Evolutionary conservation across 2,113 vertebrate genomes (phyloP).

Genomic region (Grallaria varia): DNA sequence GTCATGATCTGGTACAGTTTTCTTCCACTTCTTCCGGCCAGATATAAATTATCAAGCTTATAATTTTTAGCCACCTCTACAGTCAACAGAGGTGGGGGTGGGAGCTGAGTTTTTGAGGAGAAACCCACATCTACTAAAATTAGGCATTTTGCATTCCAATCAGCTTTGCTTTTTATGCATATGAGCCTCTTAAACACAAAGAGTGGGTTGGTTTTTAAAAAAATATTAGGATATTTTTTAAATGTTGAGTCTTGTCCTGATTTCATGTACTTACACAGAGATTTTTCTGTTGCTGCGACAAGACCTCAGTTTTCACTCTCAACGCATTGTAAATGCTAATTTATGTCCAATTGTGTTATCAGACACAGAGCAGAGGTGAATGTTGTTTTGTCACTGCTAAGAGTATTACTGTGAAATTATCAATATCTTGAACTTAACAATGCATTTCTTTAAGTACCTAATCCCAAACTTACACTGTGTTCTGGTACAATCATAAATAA

Average conservation of each 20-base stretch:
- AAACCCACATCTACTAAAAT: background rate
- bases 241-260: background rate
- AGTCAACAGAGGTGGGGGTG: background rate
- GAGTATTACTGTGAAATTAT: background rate
- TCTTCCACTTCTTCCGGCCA: background rate
- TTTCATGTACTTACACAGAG: background rate
- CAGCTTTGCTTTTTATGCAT: background rate
- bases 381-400: background rate
- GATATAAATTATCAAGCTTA: background rate
- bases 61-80: background rate
- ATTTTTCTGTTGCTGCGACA: background rate
- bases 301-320: background rate
- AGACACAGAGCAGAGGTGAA: background rate
- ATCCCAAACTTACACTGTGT: background rate
- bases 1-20: accelerated
- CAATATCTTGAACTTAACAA: background rate
- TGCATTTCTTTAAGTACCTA: background rate
- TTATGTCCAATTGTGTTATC: background rate
- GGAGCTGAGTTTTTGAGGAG: background rate
- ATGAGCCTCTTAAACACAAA: background rate
- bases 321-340: background rate
- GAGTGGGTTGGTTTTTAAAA: accelerated
- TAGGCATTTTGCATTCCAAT: background rate
- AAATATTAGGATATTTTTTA: background rate
- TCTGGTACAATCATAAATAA: background rate